Evolutionary conservation across 2,888 invertebrate genomes (phyloP).

Genomic region (Temnothorax unifasciatus): DNA sequence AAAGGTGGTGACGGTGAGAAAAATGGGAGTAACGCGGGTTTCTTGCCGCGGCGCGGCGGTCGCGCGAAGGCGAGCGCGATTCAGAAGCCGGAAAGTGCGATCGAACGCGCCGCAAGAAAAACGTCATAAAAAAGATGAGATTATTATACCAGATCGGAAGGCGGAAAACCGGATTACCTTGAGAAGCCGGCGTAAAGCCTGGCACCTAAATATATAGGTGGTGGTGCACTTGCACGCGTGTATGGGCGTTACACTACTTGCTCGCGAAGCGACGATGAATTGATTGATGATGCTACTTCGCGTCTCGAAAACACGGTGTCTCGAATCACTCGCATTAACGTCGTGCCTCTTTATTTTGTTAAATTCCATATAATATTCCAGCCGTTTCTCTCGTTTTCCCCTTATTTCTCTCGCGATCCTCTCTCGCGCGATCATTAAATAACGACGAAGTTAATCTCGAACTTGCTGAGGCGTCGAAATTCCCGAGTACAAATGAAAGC

Average conservation of each 20-base stretch:
- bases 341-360: not conserved
- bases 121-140: conserved; percentile 27
- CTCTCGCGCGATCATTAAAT: not conserved
- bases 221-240: not conserved
- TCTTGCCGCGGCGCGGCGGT: not conserved
- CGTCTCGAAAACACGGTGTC: not conserved
- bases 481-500: not conserved
- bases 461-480: not conserved
- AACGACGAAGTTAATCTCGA: not conserved
- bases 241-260: conserved; percentile 3
- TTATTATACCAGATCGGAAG: conserved; percentile 46
- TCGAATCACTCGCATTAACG: conserved; percentile 13
- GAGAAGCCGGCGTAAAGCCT: conserved; percentile 22
- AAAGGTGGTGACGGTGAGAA: not conserved
- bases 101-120: conserved; percentile 32
- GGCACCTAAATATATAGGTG: conserved; percentile 31
- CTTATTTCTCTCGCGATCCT: not conserved
- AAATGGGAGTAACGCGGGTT: conserved; percentile 1
- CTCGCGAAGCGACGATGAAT: conserved; percentile 5
- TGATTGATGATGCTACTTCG: not conserved
- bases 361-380: not conserved
- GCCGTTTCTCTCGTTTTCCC: not conserved
- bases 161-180: conserved; percentile 53
- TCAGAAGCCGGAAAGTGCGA: conserved; percentile 31
- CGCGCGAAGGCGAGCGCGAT: conserved; percentile 16